phyloP scores from a whole-genome alignment of 2,113 vertebrate species.

The Xenopus laevis region DNA sequence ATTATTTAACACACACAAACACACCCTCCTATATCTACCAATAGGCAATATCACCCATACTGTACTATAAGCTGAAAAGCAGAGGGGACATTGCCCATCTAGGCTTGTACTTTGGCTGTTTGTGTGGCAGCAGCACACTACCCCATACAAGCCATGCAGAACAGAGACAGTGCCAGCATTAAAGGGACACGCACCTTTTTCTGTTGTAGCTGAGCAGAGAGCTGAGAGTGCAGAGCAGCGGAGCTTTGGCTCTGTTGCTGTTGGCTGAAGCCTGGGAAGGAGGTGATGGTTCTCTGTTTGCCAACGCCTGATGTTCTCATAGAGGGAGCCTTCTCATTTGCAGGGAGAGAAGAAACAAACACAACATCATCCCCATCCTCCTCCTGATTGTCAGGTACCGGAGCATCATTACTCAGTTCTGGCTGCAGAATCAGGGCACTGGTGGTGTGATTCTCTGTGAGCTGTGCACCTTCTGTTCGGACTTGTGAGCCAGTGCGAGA shows the following conservation, averaged over 20 bases:
- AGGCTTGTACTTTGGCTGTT: too few relatives aligned
- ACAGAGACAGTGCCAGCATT: not conserved
- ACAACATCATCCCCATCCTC: conserved; percentile 56
- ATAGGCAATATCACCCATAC: too few relatives aligned
- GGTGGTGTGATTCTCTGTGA: too few relatives aligned
- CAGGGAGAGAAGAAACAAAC: conserved; percentile 50
- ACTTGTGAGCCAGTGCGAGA: too few relatives aligned
- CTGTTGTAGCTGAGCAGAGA: conserved; percentile 75
- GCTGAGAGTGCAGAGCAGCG: conserved; percentile 55
- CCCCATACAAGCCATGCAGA: not conserved
- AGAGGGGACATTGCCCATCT: too few relatives aligned
- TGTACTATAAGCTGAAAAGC: too few relatives aligned
- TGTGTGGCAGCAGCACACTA: too few relatives aligned
- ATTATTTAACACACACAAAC: too few relatives aligned
- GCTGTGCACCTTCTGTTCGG: too few relatives aligned
- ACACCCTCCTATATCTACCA: too few relatives aligned
- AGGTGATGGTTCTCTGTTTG: conserved; percentile 58
- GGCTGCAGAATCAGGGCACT: too few relatives aligned
- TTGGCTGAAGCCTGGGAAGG: conserved; percentile 58
- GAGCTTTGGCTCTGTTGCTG: conserved; percentile 6
- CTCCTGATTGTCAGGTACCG: conserved; percentile 15
- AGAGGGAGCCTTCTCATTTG: conserved; percentile 19
- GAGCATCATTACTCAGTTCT: not conserved
- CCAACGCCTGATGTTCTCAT: not conserved
- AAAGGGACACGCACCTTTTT: conserved; percentile 72